These are phyloP conservation scores for Australoheros facetus DNA, from an alignment of 2,797 vertebrate genomes.

Conservation along the genomic window DNA sequence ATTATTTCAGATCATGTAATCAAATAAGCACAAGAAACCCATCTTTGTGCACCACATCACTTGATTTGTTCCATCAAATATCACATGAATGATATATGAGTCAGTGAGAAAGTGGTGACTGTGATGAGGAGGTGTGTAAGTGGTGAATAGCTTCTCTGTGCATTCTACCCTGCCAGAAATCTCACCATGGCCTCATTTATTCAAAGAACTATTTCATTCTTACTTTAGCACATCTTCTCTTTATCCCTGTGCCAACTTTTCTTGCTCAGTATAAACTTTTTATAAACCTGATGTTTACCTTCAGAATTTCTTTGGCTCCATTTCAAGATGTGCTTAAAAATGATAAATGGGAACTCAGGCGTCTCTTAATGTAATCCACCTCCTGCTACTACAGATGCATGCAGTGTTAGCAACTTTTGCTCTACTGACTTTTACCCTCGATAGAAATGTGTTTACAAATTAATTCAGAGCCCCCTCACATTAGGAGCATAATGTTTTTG, in stretches of 20 bases:
- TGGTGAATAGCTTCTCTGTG: not conserved
- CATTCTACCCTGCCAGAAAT: conserved; percentile 18
- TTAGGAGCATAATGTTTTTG: conserved; percentile 5
- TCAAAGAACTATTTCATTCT: conserved; percentile 22
- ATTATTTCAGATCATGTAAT: not conserved
- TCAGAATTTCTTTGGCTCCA: conserved; percentile 23
- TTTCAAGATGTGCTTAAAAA: conserved; percentile 27
- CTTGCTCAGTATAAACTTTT: conserved; percentile 37
- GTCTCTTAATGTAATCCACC: conserved; percentile 16
- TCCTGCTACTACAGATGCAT: conserved; percentile 14
- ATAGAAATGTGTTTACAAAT: conserved; percentile 13
- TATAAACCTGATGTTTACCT: conserved; percentile 40
- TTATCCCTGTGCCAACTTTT: conserved; percentile 26
- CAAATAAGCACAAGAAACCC: not conserved
- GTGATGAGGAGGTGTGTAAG: not conserved
- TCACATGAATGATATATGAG: not conserved
- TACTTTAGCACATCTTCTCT: conserved; percentile 10
- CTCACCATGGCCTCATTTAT: conserved; percentile 12
- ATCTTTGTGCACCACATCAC: not conserved
- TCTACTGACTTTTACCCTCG: conserved; percentile 32
- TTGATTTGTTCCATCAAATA: conserved; percentile 1
- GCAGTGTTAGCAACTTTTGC: conserved; percentile 24
- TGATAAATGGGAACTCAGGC: conserved; percentile 11
- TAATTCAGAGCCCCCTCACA: not conserved
- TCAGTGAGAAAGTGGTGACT: not conserved